Conservation (phyloP, 35 echinoderm and acorn worm genomes). For the Ophiothrix spiculata region DNA sequence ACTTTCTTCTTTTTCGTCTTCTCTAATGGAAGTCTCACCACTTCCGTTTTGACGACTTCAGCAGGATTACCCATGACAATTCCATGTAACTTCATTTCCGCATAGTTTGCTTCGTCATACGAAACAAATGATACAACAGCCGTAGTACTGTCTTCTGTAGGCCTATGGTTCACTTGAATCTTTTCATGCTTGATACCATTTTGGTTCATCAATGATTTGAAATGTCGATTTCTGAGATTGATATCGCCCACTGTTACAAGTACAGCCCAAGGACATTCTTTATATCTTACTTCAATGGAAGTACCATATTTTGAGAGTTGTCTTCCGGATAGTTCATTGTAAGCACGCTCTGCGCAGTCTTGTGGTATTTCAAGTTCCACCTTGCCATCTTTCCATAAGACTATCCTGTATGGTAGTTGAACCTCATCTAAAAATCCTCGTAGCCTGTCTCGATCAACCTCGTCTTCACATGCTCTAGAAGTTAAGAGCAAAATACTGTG, state of each 20-base stretch:
- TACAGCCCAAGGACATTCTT: not conserved
- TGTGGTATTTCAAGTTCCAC: not conserved
- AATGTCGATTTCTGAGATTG: not conserved
- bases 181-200: not conserved
- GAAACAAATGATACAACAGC: too few species aligned
- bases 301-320: not conserved
- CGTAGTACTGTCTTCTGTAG: not conserved
- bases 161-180: not conserved
- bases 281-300: not conserved
- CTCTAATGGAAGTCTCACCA: too few species aligned
- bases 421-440: not conserved
- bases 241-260: not conserved
- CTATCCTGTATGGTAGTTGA: not conserved
- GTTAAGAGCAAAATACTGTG: not conserved
- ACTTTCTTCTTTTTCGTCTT: too few species aligned
- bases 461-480: not conserved
- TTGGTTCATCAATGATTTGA: not conserved
- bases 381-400: not conserved
- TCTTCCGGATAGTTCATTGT: not conserved
- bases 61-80: too few species aligned
- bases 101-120: too few species aligned
- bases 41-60: too few species aligned
- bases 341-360: not conserved
- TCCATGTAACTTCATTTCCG: too few species aligned
- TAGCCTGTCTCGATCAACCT: not conserved